These are phyloP conservation scores for Archaeoteleia sp. DNA, from an alignment of 2,888 invertebrate species.

Conservation along the genomic window DNA sequence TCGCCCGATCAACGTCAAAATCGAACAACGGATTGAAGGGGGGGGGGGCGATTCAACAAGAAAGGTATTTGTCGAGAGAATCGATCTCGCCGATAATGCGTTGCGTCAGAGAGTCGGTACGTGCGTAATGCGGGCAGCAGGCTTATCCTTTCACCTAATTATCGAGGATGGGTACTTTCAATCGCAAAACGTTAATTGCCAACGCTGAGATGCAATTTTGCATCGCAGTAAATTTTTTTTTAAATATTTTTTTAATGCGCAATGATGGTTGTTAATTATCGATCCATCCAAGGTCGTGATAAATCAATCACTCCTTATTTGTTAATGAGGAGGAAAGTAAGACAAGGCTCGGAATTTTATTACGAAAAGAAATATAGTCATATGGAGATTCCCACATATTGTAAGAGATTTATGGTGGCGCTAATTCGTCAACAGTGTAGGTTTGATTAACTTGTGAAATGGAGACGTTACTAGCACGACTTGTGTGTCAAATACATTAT, in stretches of 20 bases:
- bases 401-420: too few relatives aligned
- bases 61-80: constrained; percentile 36
- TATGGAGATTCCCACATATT: too few relatives aligned
- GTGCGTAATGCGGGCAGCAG: constrained; percentile 48
- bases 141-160: constrained; percentile 48
- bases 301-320: constrained; percentile 17
- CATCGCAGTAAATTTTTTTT: not conserved
- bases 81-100: constrained; percentile 41
- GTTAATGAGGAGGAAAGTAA: constrained; percentile 8
- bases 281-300: constrained; percentile 26
- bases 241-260: constrained; percentile 5
- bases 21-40: too few relatives aligned
- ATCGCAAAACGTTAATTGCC: constrained; percentile 36
- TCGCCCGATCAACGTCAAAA: too few relatives aligned
- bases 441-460: too few relatives aligned
- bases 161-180: constrained; percentile 32
- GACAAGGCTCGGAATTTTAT: constrained; percentile 11
- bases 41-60: too few relatives aligned
- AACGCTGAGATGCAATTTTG: constrained; percentile 2
- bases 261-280: too few relatives aligned
- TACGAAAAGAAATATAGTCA: too few relatives aligned
- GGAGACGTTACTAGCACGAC: too few relatives aligned
- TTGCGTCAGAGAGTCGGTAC: constrained; percentile 30
- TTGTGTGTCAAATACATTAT: too few relatives aligned
- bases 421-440: too few relatives aligned